phyloP scores from a whole-genome alignment of 2,888 invertebrate genomes.

The Trichopria drosophilae region DNA sequence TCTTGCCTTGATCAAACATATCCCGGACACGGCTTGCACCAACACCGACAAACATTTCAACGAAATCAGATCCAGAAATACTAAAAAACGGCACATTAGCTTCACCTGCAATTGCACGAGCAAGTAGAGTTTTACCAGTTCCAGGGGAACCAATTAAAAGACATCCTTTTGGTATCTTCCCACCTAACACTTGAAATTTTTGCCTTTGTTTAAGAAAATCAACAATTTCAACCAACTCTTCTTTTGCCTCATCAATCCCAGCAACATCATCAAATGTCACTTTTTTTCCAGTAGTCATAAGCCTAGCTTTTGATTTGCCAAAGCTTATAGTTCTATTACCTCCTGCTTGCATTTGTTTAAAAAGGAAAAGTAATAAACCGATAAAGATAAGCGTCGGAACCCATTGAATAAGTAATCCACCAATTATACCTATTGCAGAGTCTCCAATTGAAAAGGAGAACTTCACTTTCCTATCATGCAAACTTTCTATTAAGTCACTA shows the following conservation, averaged over 20 bases:
- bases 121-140: conserved; percentile 25
- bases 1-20: conserved; percentile 19
- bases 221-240: conserved; percentile 18
- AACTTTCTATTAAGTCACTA: conserved; percentile 14
- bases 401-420: conserved; percentile 15
- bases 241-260: conserved; percentile 21
- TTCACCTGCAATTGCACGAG: conserved; percentile 23
- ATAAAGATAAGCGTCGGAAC: conserved; percentile 12
- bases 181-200: conserved; percentile 19
- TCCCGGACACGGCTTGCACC: conserved; percentile 26
- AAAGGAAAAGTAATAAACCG: conserved; percentile 13
- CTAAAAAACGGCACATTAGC: conserved; percentile 23
- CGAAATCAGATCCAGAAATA: conserved; percentile 26
- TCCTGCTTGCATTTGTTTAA: conserved; percentile 16
- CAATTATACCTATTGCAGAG: conserved; percentile 12
- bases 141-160: conserved; percentile 21
- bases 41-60: conserved; percentile 27
- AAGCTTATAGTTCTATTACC: conserved; percentile 12
- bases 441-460: conserved; percentile 19
- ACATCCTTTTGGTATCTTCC: conserved; percentile 17
- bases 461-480: conserved; percentile 16
- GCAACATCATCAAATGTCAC: conserved; percentile 22
- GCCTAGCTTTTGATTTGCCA: conserved; percentile 19
- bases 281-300: conserved; percentile 7
- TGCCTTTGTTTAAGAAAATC: conserved; percentile 14